These are phyloP conservation scores for Melanotaenia trifasciata DNA, from an alignment of 2,797 vertebrate genomes.

Conservation along the genomic window DNA sequence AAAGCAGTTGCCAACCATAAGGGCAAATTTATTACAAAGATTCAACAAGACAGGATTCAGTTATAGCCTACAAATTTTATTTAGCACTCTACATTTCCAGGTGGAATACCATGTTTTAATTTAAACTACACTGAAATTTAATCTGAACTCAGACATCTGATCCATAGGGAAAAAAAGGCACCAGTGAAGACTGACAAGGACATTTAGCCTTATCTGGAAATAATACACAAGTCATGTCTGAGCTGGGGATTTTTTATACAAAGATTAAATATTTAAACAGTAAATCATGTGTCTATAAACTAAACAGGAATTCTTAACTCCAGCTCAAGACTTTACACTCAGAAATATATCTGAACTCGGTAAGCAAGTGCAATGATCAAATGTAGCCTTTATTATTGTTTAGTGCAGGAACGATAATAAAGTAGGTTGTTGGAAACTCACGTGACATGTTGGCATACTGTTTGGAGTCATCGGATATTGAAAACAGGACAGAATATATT, in stretches of 20 bases:
- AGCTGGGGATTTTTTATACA: neutral
- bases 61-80: neutral
- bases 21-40: neutral
- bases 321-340: neutral
- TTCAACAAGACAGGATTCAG: neutral
- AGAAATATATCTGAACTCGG: neutral
- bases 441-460: slow-evolving; percentile 20
- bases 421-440: neutral
- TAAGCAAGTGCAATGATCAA: neutral
- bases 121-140: neutral
- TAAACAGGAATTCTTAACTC: neutral
- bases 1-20: slow-evolving; percentile 17
- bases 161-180: too few species aligned
- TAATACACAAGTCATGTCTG: neutral
- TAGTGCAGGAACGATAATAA: neutral
- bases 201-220: neutral
- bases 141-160: neutral
- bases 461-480: slow-evolving; percentile 75
- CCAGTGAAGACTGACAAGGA: too few species aligned
- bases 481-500: slow-evolving; percentile 70
- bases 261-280: neutral
- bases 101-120: neutral
- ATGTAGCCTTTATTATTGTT: neutral
- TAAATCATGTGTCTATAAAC: neutral
- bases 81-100: neutral